phyloP scores from a whole-genome alignment of 2,797 vertebrate genomes.

The Cynodonichthys magdalenae region DNA sequence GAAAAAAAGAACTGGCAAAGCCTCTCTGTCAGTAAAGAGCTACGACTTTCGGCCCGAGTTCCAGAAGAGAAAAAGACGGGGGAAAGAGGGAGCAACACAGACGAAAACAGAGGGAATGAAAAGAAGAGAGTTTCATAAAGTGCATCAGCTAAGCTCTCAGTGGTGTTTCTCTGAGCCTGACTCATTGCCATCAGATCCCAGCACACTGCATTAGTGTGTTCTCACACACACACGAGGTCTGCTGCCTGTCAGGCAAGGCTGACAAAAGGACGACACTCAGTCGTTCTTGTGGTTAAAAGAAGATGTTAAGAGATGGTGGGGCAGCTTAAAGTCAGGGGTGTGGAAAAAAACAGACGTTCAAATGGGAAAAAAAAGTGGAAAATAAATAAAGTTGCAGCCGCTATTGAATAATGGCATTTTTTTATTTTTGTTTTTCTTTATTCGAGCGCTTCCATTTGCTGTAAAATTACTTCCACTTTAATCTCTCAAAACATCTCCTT shows the following conservation, averaged over 20 bases:
- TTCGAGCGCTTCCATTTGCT: constrained; percentile 38
- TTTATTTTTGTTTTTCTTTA: constrained; percentile 19
- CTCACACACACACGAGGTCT: constrained; percentile 60
- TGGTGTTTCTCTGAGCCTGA: constrained; percentile 75
- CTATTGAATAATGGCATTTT: too few relatives aligned
- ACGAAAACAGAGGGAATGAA: constrained; percentile 39
- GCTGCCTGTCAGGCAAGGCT: constrained; percentile 63
- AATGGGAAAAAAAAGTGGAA: neutral
- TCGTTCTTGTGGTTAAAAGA: constrained; percentile 65
- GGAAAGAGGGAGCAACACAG: constrained; percentile 33
- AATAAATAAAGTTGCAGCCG: neutral
- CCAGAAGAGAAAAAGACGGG: constrained; percentile 45
- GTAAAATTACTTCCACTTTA: constrained; percentile 19
- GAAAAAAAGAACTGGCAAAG: constrained; percentile 77
- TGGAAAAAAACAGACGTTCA: neutral
- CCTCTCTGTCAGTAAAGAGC: constrained; percentile 78
- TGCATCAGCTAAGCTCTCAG: constrained; percentile 75
- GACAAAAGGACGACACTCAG: constrained; percentile 74
- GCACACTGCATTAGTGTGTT: constrained; percentile 20
- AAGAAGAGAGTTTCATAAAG: constrained; percentile 64
- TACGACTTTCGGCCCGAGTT: constrained; percentile 75
- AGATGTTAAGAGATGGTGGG: constrained; percentile 53
- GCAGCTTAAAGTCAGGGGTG: constrained; percentile 26
- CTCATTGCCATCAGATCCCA: constrained; percentile 72
- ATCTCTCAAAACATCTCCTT: constrained; percentile 25